Evolutionary conservation across 2,113 vertebrate species (phyloP), one percentile per base, ranked within the genome.

Genomic region (Mormyrus iriodes): DNA sequence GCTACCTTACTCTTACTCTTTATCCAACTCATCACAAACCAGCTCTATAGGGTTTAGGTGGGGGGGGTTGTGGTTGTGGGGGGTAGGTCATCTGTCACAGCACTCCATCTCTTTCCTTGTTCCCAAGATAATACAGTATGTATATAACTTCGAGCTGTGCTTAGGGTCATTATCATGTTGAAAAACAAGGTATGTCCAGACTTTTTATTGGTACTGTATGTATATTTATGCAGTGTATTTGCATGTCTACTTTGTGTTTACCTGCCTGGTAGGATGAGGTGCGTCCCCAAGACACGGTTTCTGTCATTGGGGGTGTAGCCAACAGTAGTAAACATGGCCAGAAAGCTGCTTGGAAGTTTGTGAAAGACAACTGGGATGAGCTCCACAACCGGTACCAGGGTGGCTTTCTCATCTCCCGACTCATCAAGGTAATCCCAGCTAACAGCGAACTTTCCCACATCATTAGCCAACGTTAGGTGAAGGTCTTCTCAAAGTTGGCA

Each of bases 361-460:
- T 99, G 12, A 97, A 96, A 92, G 98, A 99, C 93, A 99, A 99
- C 61, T 99, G 98, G 98, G 98, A 99, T 91, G 98, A 99, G 90
- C 96, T 99, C 89, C 97, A 98, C 93, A 99, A 99, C 92, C 97
- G 98, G 85, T 99, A 99, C 95, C 98, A 99, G 92, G 98, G 98
- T n/a, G 98, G 98, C 88, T 99, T 99, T 94, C 96, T 99, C 93
- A 98, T 99, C 97, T 98, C 98, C 91, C 95, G 98, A 89, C 96
- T 99, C 93, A 97, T 99, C 94, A 99, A 99, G 97, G 98, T 99
- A 90, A 0, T 91, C 89, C 7, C 52, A 42, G 31, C 3, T 27
- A 21, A 17, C 35, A 3, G 35, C 15, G 76, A 39, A 19, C 39
- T 44, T 69, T 69, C 61, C 27, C 9, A 13, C n/a, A 13, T 13